Evolutionary conservation across 2,113 vertebrate species (phyloP), one percentile per base, ranked within the genome.

Genomic region (Mirza zaza): DNA sequence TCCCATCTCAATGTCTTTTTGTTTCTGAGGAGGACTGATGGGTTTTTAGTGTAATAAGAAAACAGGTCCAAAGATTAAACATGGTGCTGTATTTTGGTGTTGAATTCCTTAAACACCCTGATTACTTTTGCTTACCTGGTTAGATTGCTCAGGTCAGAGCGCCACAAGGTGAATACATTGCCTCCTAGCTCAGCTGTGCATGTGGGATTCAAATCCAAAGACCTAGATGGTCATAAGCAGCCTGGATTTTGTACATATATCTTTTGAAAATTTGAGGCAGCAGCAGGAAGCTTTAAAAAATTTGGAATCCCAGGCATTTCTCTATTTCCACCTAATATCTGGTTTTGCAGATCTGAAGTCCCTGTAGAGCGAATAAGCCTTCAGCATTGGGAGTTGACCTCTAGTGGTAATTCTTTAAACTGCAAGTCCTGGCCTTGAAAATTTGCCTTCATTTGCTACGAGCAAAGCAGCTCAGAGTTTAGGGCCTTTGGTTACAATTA

Each of bases 391-490:
- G 48, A 63, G 68, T 63, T 11, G 13, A 7, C 81, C 85, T 80
- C 96, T 94, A 87, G 88, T 39, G 91, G 85, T 57, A 17, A 34
- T 18, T 76, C 29, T 34, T 80, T 79, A 18, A 90, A 95, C 36
- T 90, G 76, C 96, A 95, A 6, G 55, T 32, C 13, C 20, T n/a
- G 63, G 27, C 21, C 12, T 42, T 5, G 25, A 20, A 14, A 23
- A 82, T 67, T 67, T n/a, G 39, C n/a, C 25, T 57, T 84, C 36
- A 25, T 42, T 42, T 63, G 57, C 32, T 34, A 6, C 42, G 79
- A 68, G 11, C 17, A 48, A 6, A 34, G 15, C 17, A 90, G 39
- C 12, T 83, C n/a, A 65, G 59, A 82, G 29, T 89, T 77, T 25
- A 57, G 55, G 67, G 32, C 50, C 27, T 89, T 80, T 29, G 21